These are phyloP conservation scores for Tragelaphus strepsiceros DNA, from an alignment of 2,113 vertebrate genomes.

Conservation along the genomic window DNA sequence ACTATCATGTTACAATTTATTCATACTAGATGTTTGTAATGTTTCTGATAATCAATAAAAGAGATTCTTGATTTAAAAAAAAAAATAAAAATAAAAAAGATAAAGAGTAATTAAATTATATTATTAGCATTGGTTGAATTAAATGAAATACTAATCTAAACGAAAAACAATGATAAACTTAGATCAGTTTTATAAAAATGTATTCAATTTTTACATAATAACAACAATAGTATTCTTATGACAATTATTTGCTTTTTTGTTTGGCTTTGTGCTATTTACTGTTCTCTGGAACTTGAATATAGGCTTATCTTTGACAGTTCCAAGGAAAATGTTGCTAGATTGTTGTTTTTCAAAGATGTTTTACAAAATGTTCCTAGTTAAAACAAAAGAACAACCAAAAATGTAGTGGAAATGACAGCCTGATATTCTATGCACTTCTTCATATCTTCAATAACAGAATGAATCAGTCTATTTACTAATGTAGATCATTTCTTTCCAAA, in stretches of 20 bases:
- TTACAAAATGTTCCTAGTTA: background rate
- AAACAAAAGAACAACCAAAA: conserved; percentile 18
- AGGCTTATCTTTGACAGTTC: background rate
- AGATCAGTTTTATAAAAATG: background rate
- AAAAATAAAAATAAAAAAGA: background rate
- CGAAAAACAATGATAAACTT: background rate
- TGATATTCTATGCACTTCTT: conserved; percentile 48
- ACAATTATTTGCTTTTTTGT: background rate
- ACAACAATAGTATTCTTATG: background rate
- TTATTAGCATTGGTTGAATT: background rate
- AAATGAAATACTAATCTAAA: background rate
- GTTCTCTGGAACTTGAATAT: conserved; percentile 15
- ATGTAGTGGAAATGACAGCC: conserved; percentile 44
- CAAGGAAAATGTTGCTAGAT: conserved; percentile 51
- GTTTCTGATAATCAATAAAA: too few relatives aligned
- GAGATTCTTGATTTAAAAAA: too few relatives aligned
- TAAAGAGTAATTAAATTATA: background rate
- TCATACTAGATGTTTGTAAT: too few relatives aligned
- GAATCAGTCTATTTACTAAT: conserved; percentile 50
- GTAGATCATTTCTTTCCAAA: background rate
- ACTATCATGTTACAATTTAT: too few relatives aligned
- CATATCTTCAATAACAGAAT: conserved; percentile 34
- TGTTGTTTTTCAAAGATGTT: conserved; percentile 48
- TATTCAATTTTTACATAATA: background rate
- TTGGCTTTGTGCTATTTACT: background rate